Evolutionary conservation across 2,113 vertebrate species (phyloP), one percentile per base, ranked within the genome.

Genomic region (Orthonyx spaldingii): DNA sequence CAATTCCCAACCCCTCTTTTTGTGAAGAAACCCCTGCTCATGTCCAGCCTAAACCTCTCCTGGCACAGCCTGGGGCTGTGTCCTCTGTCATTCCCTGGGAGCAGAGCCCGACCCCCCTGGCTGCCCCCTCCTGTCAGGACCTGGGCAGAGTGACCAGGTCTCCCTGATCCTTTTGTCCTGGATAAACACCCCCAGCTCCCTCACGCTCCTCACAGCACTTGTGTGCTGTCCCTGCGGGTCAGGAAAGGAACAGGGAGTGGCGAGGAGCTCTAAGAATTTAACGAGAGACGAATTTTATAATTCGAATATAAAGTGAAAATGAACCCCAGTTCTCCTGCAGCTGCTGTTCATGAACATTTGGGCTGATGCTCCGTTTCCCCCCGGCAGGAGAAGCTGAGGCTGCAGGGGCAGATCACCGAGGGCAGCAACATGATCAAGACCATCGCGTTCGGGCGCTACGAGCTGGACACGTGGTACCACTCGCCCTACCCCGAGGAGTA

Each of bases 401-500:
- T 99, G 55, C 99, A 99, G 97, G 99, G 99, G 68, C 99, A 99
- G 94, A 99, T 99, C 96, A 99, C 99, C 1, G 99, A 99, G 94
- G 99, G 99, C 90, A 99, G 98, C 94, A 99, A 99, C 96, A 99
- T 99, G 99, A 99, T 99, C 89, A 99, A 99, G 96, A 99, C 99
- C 26, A 99, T 99, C 26, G 98, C 99, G 49, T 99, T 99, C 74
- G 99, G 99, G n/a, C 99, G 99, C 60, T 99, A 99, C 3, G 99
- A 99, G 97, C 98, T 99, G 90, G 99, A 99, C 88, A 99, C 99
- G 32, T 99, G 99, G 99, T 99, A 99, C 96, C 99, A 99, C 91
- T 99, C 99, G 5, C 99, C 99, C 10, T 99, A 99, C 93, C 99
- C 99, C 3, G 99, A 99, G 94, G 99, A 99, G 89, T 99, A 99